Percentiles rank a stretch among this genome's conserved stretches.
Evolutionary conservation across 2,113 vertebrate species (phyloP).

Genomic region (Dipodomys spectabilis): DNA sequence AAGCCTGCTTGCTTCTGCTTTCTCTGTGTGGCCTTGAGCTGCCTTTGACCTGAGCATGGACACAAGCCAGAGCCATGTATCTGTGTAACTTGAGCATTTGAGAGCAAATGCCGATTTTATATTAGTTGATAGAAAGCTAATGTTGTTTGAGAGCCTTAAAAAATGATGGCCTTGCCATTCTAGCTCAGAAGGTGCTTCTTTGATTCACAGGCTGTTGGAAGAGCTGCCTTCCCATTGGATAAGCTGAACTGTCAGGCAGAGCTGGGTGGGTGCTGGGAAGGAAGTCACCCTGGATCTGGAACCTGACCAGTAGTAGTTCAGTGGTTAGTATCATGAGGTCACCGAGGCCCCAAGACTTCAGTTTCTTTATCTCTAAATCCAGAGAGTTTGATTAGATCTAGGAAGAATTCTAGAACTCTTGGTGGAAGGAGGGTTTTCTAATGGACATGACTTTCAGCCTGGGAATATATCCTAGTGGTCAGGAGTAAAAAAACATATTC

Average conservation of each 20-base stretch:
- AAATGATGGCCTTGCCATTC: neutral
- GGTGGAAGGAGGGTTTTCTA: neutral
- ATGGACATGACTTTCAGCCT: neutral
- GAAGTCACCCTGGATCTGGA: neutral
- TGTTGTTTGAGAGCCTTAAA: neutral
- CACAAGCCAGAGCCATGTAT: neutral
- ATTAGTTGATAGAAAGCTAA: neutral
- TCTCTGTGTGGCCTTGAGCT: neutral
- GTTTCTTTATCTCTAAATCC: neutral
- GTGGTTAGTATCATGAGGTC: neutral
- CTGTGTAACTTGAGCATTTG: neutral
- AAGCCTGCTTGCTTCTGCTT: neutral
- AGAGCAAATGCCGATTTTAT: neutral
- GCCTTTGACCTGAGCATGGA: neutral
- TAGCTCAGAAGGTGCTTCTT: neutral
- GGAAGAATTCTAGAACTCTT: neutral
- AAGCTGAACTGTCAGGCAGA: neutral
- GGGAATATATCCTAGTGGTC: neutral
- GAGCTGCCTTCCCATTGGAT: neutral
- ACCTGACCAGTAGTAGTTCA: neutral
- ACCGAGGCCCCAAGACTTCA: neutral
- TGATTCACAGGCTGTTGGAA: fast-evolving
- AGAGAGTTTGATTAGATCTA: neutral
- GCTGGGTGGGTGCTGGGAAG: fast-evolving
- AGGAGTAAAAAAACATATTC: neutral